These are phyloP conservation scores for Scelioninae gen. 1 DNA, from an alignment of 2,888 invertebrate genomes.

Conservation along the genomic window DNA sequence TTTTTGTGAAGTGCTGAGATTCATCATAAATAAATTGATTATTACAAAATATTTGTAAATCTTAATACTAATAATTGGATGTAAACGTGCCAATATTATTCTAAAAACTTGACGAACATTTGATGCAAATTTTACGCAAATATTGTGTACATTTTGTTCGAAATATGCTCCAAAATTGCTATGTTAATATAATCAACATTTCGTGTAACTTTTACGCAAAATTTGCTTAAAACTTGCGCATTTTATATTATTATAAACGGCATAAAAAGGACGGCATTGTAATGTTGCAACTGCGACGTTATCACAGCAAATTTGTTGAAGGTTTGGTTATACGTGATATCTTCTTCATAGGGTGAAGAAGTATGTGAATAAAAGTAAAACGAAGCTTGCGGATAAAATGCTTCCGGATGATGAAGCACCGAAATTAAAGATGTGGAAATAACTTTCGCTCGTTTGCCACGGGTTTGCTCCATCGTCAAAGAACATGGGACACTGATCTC, in stretches of 20 bases:
- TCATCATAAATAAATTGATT: too few species aligned
- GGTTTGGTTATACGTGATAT: neutral
- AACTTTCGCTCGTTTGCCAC: slow-evolving; percentile 90
- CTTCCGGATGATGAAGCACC: slow-evolving; percentile 77
- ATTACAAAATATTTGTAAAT: too few species aligned
- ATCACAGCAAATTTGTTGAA: neutral
- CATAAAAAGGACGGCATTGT: neutral
- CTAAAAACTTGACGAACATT: too few species aligned
- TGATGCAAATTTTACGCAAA: too few species aligned
- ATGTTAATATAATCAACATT: too few species aligned
- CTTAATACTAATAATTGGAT: too few species aligned
- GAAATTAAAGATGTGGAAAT: slow-evolving; percentile 89
- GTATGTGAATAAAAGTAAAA: neutral
- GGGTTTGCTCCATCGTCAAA: slow-evolving; percentile 97
- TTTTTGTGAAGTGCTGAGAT: too few species aligned
- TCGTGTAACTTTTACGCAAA: too few species aligned
- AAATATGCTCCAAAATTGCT: too few species aligned
- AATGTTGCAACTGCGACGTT: neutral
- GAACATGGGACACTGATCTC: slow-evolving; percentile 98
- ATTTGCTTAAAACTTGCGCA: neutral
- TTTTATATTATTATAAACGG: neutral
- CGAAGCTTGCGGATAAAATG: slow-evolving; percentile 4
- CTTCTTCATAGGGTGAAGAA: neutral
- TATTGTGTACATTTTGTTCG: too few species aligned
- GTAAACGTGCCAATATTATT: too few species aligned